These are phyloP conservation scores for Sphaeramia orbicularis DNA, from an alignment of 2,797 vertebrate genomes.

Conservation along the genomic window DNA sequence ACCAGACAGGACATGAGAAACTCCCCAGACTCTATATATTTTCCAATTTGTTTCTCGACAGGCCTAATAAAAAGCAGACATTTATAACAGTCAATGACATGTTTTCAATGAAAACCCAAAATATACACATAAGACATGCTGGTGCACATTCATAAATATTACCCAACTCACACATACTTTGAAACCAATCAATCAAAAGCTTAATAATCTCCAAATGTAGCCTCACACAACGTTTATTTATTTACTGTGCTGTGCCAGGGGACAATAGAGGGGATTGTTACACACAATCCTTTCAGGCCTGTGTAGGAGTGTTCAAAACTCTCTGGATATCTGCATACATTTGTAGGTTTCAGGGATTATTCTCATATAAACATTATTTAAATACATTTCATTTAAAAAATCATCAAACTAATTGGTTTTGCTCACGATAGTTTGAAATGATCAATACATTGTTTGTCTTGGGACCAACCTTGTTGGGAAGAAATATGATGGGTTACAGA, in stretches of 20 bases:
- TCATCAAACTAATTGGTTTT: no score
- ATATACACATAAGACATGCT: not conserved
- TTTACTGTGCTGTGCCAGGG: conserved; percentile 33
- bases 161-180: conserved; percentile 2
- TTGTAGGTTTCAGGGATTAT: no score
- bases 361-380: no score
- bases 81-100: conserved; percentile 11
- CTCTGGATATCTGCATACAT: no score
- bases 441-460: no score
- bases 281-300: no score
- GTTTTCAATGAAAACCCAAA: not conserved
- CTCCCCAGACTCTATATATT: not conserved
- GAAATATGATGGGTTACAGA: no score
- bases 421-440: no score
- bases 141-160: conserved; percentile 6
- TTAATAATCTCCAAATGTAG: conserved; percentile 20
- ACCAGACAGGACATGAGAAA: not conserved
- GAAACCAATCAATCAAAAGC: conserved; percentile 14
- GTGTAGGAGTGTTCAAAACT: no score
- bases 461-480: no score
- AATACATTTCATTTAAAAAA: no score
- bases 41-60: not conserved
- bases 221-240: conserved; percentile 22
- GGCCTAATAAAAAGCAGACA: conserved; percentile 9
- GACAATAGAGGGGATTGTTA: conserved; percentile 3